Percentiles rank a stretch among this genome's conserved stretches.
Evolutionary conservation across 2,797 vertebrate species (phyloP).

Genomic region (Chloroceryle inda): DNA sequence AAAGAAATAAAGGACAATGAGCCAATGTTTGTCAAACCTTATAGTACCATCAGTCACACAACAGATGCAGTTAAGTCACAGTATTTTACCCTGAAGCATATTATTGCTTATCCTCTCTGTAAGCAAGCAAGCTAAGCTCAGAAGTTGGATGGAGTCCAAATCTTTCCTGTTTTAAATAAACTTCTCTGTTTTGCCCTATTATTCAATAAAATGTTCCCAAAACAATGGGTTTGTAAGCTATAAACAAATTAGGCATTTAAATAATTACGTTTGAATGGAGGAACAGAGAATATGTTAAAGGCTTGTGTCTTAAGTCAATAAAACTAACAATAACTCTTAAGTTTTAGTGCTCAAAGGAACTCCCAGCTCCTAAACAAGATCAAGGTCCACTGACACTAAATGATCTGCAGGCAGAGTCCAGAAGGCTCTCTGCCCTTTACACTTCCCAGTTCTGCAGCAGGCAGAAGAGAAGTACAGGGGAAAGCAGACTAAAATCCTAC

Average conservation of each 20-base stretch:
- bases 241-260: conserved; percentile 45
- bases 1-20: conserved; percentile 19
- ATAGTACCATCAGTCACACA: conserved; percentile 17
- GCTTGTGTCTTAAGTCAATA: background rate
- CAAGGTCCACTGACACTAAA: background rate
- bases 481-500: background rate
- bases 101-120: background rate
- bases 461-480: background rate
- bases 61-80: conserved; percentile 39
- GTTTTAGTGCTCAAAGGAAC: background rate
- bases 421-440: background rate
- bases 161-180: conserved; percentile 57
- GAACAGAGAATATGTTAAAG: background rate
- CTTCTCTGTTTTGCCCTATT: conserved; percentile 27
- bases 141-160: conserved; percentile 48
- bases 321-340: background rate
- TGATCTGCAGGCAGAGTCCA: background rate
- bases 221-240: conserved; percentile 39
- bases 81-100: conserved; percentile 25
- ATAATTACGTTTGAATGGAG: conserved; percentile 36
- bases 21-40: conserved; percentile 30
- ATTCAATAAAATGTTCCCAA: conserved; percentile 63
- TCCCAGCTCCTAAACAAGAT: background rate
- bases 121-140: background rate
- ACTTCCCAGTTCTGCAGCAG: background rate